Base-by-base conservation (phyloP, 2,797 vertebrate species). In the Triplophysa bombifrons region DNA sequence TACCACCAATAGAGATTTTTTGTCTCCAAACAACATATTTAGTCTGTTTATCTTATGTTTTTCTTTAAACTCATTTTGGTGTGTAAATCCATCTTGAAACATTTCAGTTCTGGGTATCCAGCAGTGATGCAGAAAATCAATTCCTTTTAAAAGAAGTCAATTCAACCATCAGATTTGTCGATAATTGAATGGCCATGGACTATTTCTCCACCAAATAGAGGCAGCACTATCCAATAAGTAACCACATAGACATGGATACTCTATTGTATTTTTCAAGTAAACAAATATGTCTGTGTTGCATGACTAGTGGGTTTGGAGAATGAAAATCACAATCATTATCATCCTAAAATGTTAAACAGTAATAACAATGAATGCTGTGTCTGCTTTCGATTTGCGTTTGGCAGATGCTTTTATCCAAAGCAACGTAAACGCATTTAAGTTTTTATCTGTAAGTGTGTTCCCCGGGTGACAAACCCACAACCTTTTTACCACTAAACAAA, bases 171-270 rank as follows among this genome's bases (percentile, higher is more conserved):
- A 82, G 80, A 77, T 80, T 80, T 84, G 80, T 80, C 51, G 30
- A 82, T 82, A 84, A 84, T 82, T 84, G 76, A 82, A 80, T 82
- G 64, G 69, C 66, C 77, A 61, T 80, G 51, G 80, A 63, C 77
- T 80, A 74, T 83, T 79, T 85, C 82, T 61, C 22, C 60, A 64
- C 70, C 34, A 82, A 77, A 82, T 72, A 60, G 73, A 83, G 22
- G 55, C 72, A 66, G 60, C 78, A 76, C 63, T 81, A 73, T 80
- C 55, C 67, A 76, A 50, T 69, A 67, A 72, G 74, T 77, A 68
- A 80, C 56, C 64, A 80, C 44, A 78, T 44, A 72, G 55, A 66
- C 63, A 85, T 56, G 30, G 68, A 72, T 53, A 34, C 65, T 58
- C 60, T 76, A 41, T 58, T 64, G 64, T 69, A 68, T 78, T 58